phyloP scores from a whole-genome alignment of 2,888 invertebrate species.

The Sphaerophoria taeniata region DNA sequence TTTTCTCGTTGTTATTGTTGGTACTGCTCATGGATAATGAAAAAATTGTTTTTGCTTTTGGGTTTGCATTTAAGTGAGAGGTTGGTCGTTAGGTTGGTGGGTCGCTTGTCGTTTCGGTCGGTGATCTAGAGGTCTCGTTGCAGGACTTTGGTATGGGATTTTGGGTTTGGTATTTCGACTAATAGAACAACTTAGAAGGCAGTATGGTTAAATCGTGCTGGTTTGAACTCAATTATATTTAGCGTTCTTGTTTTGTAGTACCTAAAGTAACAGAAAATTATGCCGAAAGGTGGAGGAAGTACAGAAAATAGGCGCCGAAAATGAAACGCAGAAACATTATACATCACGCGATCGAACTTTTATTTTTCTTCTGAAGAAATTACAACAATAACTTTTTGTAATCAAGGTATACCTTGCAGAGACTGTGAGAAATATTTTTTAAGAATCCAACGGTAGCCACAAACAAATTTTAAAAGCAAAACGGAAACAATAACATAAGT shows the following conservation, averaged over 20 bases:
- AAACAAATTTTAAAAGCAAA: conserved; percentile 2
- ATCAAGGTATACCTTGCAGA: background rate
- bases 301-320: conserved; percentile 59
- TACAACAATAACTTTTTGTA: background rate
- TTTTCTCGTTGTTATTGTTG: conserved; percentile 19
- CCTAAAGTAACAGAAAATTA: conserved; percentile 6
- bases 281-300: conserved; percentile 14
- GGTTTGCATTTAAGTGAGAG: background rate
- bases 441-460: conserved; percentile 16
- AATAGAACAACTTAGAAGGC: conserved; percentile 15
- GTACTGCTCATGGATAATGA: conserved; percentile 35
- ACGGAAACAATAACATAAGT: conserved; percentile 27
- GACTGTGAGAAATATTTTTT: background rate
- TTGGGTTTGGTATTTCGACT: conserved; percentile 61
- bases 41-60: conserved; percentile 56
- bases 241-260: conserved; percentile 15
- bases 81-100: conserved; percentile 28
- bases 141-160: conserved; percentile 39
- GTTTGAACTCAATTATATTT: conserved; percentile 30
- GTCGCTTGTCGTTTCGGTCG: conserved; percentile 16
- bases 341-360: conserved; percentile 63
- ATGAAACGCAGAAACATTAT: conserved; percentile 37
- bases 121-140: conserved; percentile 43
- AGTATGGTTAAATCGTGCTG: conserved; percentile 36
- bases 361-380: background rate